These are phyloP conservation scores for Gymnothorax reevesii DNA, from an alignment of 2,797 vertebrate species.

Conservation along the genomic window DNA sequence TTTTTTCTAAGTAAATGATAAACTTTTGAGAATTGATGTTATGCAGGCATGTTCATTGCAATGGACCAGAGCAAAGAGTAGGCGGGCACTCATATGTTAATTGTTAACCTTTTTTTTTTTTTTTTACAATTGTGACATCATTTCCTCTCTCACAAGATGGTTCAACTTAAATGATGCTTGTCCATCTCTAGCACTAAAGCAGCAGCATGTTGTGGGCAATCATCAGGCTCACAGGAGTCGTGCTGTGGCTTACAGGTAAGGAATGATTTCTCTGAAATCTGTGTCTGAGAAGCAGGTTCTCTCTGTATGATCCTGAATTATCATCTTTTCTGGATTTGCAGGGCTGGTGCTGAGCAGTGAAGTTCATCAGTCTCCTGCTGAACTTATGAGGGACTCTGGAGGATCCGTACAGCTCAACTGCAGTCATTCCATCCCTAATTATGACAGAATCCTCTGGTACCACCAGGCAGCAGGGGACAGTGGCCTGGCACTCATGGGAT, in stretches of 20 bases:
- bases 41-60: neutral
- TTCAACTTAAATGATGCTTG: neutral
- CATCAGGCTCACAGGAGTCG: neutral
- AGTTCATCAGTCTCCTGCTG: conserved; percentile 47
- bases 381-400: conserved; percentile 36
- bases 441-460: conserved; percentile 40
- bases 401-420: conserved; percentile 29
- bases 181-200: neutral
- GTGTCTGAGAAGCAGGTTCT: neutral
- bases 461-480: conserved; percentile 26
- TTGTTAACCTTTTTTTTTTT: too few species aligned
- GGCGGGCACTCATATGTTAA: too few species aligned
- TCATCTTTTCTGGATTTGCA: neutral
- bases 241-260: conserved; percentile 23
- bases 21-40: too few species aligned
- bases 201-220: neutral
- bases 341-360: neutral
- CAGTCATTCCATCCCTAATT: neutral
- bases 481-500: conserved; percentile 30
- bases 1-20: neutral
- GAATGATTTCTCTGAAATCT: neutral
- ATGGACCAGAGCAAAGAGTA: neutral
- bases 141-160: neutral
- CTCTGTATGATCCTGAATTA: neutral
- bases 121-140: conserved; percentile 13